These are phyloP conservation scores for Epirrhoe alternata DNA, from an alignment of 2,888 invertebrate genomes.

Conservation along the genomic window DNA sequence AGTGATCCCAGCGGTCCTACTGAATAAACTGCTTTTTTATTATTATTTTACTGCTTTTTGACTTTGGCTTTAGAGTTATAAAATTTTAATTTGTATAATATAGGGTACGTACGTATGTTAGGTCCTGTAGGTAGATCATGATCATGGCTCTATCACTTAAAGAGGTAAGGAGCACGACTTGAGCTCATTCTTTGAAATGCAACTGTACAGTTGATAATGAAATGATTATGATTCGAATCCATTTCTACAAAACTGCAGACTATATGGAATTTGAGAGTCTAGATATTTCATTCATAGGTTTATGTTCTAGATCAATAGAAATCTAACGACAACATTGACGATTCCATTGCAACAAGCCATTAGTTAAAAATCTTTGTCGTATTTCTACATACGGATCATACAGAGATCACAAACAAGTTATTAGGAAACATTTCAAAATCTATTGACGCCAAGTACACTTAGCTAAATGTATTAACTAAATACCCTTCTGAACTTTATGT, in stretches of 20 bases:
- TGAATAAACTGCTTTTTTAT: too few relatives aligned
- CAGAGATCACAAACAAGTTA: neutral
- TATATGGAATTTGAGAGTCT: neutral
- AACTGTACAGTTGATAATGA: neutral
- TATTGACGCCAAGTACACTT: constrained; percentile 1
- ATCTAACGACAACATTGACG: neutral
- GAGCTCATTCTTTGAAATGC: neutral
- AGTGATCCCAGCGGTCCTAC: too few relatives aligned
- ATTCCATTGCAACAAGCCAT: neutral
- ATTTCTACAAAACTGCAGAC: neutral
- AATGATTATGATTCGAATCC: too few relatives aligned
- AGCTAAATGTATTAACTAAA: neutral
- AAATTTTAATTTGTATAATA: too few relatives aligned
- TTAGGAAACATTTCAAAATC: neutral
- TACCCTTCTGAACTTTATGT: neutral
- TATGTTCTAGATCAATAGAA: neutral
- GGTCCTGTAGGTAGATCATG: neutral
- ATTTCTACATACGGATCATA: too few relatives aligned
- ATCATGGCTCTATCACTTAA: neutral
- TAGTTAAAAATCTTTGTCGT: neutral
- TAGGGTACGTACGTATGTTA: too few relatives aligned
- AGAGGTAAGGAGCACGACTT: neutral
- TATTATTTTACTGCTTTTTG: too few relatives aligned
- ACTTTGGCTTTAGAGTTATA: neutral
- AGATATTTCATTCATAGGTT: neutral